Percentiles rank a stretch among this genome's conserved stretches.
These are phyloP conservation scores for Butorides virescens DNA, from an alignment of 2,113 vertebrate species.

Conservation along the genomic window DNA sequence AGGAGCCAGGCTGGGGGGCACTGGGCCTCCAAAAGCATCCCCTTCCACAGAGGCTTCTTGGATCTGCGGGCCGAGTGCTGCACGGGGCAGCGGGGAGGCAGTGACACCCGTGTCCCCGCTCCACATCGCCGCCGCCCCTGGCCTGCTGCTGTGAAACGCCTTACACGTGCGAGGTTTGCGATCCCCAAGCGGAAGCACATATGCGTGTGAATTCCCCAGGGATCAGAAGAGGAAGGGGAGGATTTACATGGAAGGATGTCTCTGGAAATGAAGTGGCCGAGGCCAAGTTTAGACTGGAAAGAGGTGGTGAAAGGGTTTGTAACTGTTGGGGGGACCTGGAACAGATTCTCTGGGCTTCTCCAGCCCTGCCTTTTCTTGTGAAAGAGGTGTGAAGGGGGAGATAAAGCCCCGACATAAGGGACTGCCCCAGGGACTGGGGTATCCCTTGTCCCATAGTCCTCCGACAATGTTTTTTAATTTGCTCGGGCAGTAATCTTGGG, in stretches of 20 bases:
- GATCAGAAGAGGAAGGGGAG: conserved; percentile 46
- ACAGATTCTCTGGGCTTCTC: not conserved
- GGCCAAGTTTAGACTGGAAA: not conserved
- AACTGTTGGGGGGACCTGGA: not conserved
- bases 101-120: not conserved
- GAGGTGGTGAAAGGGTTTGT: not conserved
- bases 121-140: not conserved
- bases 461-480: not conserved
- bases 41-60: not conserved
- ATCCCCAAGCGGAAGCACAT: not conserved
- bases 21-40: not conserved
- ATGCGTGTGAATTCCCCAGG: conserved; percentile 27
- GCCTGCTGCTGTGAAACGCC: not conserved
- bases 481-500: not conserved
- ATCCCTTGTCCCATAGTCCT: not conserved
- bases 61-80: not conserved
- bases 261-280: not conserved
- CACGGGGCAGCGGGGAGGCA: not conserved
- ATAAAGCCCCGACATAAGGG: not conserved
- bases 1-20: not conserved
- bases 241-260: conserved; percentile 48
- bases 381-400: not conserved
- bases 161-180: not conserved
- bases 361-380: not conserved
- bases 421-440: not conserved